Conservation (phyloP, 2,797 vertebrate genomes). For the Halcyon smyrnensis region DNA sequence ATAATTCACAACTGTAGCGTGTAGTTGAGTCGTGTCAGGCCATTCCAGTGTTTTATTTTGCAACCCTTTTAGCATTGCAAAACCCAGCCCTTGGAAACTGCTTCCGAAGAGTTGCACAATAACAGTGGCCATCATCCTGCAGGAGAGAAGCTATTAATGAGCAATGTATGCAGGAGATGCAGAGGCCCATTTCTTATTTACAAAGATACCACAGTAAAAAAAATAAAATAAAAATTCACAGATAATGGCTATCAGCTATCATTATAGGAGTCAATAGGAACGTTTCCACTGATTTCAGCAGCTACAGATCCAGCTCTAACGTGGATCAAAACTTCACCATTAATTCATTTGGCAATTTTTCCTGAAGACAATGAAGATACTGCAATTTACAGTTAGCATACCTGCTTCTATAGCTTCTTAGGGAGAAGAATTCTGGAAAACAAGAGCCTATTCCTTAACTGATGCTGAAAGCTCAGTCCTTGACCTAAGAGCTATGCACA, state of each 20-base stretch:
- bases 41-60: neutral
- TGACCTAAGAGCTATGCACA: neutral
- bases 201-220: neutral
- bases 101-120: neutral
- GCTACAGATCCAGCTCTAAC: neutral
- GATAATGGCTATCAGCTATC: neutral
- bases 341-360: conserved; percentile 10
- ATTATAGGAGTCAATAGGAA: neutral
- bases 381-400: neutral
- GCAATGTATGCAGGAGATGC: neutral
- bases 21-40: neutral
- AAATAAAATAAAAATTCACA: neutral
- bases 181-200: neutral
- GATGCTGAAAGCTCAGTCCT: neutral
- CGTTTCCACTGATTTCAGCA: neutral
- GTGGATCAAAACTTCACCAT: neutral
- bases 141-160: neutral
- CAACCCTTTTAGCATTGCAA: neutral
- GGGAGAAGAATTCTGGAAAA: neutral
- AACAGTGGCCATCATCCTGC: neutral
- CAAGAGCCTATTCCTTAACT: neutral
- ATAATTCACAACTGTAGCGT: neutral
- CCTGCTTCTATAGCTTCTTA: neutral
- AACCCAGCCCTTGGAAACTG: neutral
- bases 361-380: neutral